Evolutionary conservation across 2,113 vertebrate genomes (phyloP), one percentile per base, ranked within the genome.

Genomic region (Poecilia latipinna): DNA sequence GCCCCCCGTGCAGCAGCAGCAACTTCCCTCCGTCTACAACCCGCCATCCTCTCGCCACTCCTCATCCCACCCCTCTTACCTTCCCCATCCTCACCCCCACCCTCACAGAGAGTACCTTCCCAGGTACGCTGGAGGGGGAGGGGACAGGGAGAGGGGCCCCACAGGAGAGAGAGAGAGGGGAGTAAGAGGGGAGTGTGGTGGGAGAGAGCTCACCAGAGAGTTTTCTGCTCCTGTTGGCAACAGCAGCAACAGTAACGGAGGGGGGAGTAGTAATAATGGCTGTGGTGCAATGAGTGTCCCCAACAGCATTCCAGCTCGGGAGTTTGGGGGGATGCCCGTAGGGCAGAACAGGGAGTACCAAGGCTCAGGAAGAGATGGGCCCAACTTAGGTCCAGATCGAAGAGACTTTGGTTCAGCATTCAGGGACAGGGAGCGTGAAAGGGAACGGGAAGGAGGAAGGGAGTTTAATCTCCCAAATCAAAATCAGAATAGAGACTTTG

Each of bases 21-120:
- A 95, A 79, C 88, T 95, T 75, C 94, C 95, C 48, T 95, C 95
- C 4, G 94, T 95, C 73, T 95, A 95, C 87, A 95, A 94, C 86
- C 93, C 94, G 81, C 93, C 94, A 8, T 95, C 94, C 54, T 93
- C 92, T 73, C 93, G 94, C 71, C 95, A 95, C 91, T 88, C 92
- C 72, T 84, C 92, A 71, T 89, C 93, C 72, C 94, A 94, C 77
- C 92, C 93, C 74, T 90, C 94, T 73, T 94, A 94, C 86, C 91
- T 95, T 76, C 92, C 94, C 71, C 94, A 94, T 79, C 84, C 93
- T 78, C 94, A 94, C 83, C 79, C 93, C 57, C 93, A 95, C 76
- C 87, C 92, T 78, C 92, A 94, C 90, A 92, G 94, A 81, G 94
- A 95, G 79, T 95, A 94, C 89, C 87, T 94, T 78, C 93, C 94